Base-by-base conservation (phyloP, 2,888 invertebrate species). In the Zeuzera pyrina region DNA sequence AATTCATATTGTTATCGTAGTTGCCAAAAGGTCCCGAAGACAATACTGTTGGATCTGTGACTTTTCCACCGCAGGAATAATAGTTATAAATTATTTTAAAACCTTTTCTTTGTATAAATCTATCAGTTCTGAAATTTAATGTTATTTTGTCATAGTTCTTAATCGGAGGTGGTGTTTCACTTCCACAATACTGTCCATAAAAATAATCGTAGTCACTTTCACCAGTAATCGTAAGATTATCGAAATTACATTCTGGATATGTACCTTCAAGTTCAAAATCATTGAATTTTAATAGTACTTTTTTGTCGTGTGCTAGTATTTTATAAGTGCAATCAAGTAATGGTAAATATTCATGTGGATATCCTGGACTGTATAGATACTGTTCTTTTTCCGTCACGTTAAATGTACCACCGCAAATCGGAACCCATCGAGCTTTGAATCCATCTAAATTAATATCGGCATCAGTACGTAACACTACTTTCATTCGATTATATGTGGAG, bases 391-490 rank as follows among this genome's bases (percentile, higher is more conserved):
- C 59, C 2, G 78, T 77, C 0, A 88, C 90, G 29, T 72, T 59
- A 44, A 89, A 88, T 2, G 77, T 61, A 2, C 91, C 91, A 7
- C 93, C 93, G 66, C 97, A 97, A 37, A 86, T 87, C 40, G 86
- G 64, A 12, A 57, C 55, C 88, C 92, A 92, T 8, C 52, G 36
- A 3, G 88, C 88, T 77, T 84, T 74, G 38, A 95, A 95, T 7
- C 95, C 95, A 49, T 90, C 90, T 2, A 88, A 89, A 36, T 87
- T 87, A 3, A 85, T 74, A 8, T 74, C 73, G 2, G 69, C 79
- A 59, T 95, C 90, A 3, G 91, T 88, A 24, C 88, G 88, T 57
- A 95, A 92, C 6, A 89, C 59, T 2, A 95, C 73, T 62, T 87
- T 90, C 79, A 94, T 85, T 39, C 71, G 79, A 39, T 86, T 86